A percentile compares a stretch with the other conserved stretches of the same genome.
Conservation (phyloP, 2,888 invertebrate genomes). For the Epinotia bilunana region DNA sequence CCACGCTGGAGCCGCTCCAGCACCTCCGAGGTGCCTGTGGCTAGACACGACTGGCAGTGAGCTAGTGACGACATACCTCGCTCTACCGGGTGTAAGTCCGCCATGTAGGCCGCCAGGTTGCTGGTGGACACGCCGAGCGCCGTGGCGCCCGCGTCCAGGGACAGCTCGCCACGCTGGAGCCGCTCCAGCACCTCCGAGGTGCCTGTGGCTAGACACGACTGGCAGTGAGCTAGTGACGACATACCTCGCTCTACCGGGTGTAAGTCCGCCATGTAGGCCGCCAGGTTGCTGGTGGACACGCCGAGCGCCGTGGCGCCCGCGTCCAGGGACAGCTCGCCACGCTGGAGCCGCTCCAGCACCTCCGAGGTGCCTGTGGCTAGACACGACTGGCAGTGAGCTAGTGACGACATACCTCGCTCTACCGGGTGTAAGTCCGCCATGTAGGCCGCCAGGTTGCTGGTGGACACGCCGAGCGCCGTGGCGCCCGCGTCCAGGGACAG, state of each 20-base stretch:
- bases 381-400: too few species aligned
- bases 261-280: slow-evolving; percentile 84
- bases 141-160: too few species aligned
- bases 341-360: slow-evolving; percentile 85
- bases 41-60: too few species aligned
- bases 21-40: too few species aligned
- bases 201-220: too few species aligned
- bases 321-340: slow-evolving; percentile 88
- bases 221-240: slow-evolving; percentile 53
- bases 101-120: too few species aligned
- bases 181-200: too few species aligned
- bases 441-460: slow-evolving; percentile 89
- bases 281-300: slow-evolving; percentile 89
- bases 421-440: slow-evolving; percentile 62
- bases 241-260: slow-evolving; percentile 59
- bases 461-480: slow-evolving; percentile 90
- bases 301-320: slow-evolving; percentile 90
- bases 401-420: slow-evolving; percentile 65
- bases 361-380: slow-evolving; percentile 89
- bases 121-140: too few species aligned
- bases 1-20: too few species aligned
- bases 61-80: too few species aligned
- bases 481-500: slow-evolving; percentile 89
- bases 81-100: too few species aligned
- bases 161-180: slow-evolving; percentile 81